Evolutionary conservation across 2,113 vertebrate genomes (phyloP), one percentile per base, ranked within the genome.

Genomic region (Columba livia): DNA sequence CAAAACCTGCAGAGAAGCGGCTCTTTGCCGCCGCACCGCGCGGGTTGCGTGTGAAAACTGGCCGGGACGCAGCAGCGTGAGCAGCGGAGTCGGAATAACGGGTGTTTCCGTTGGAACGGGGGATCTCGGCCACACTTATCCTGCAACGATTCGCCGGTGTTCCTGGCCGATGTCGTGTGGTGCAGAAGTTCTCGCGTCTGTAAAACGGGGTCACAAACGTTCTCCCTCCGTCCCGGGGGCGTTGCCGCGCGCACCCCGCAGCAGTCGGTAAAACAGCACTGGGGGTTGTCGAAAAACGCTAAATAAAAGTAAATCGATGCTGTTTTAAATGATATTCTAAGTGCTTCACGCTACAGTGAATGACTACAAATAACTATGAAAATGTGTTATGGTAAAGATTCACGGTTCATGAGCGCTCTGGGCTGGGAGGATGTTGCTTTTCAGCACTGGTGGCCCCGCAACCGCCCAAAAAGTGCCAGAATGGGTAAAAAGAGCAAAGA

Each of bases 181-280:
- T 65, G 93, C 91, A 94, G 77, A 79, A 91, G 87, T 88, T 93
- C 85, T 94, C 93, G 79, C 91, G 91, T 89, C 89, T 95, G 94
- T 93, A 85, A 94, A 82, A 79, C 10, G 84, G 93, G 91, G 93
- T 94, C 95, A 91, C 95, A 91, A 94, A 92, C 94, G 95, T 42
- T 79, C 73, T 56, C 57, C 54, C 50, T 67, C 62, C 88, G 36
- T 85, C 74, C 74, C 79, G 6, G 57, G 61, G 38, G 80, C n/a
- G 19, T 84, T 94, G 84, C 94, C 87, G 47, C 89, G 40, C 74
- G 96, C 89, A 44, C 19, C 65, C 89, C 17, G 0, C 74, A n/a
- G 93, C 84, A 57, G 83, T 90, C 81, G 74, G 94, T 61, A 67
- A 60, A 73, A 71, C 58, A 65, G 87, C 81, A 10, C 89, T 44